Evolutionary conservation across 64 coral and sea anemone species (phyloP).

Genomic region (Acropora tenuis): DNA sequence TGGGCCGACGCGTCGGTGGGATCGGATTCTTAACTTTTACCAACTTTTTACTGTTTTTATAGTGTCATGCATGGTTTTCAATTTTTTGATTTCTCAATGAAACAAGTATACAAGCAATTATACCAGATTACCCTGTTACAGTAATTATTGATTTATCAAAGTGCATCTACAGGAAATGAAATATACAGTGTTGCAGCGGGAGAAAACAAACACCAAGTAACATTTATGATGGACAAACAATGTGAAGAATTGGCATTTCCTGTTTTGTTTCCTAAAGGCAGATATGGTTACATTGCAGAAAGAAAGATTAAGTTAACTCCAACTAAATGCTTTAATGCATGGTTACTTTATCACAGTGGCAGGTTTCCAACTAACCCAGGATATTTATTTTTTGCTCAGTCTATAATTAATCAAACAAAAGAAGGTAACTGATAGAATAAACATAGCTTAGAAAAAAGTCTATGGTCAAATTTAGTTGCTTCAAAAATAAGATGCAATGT

Average conservation of each 20-base stretch:
- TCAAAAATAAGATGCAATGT: slow-evolving; percentile 48
- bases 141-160: slow-evolving; percentile 19
- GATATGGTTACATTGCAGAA: slow-evolving; percentile 70
- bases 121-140: slow-evolving; percentile 76
- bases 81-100: no score
- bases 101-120: not conserved
- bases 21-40: no score
- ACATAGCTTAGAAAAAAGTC: slow-evolving; percentile 67
- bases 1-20: no score
- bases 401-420: slow-evolving; percentile 70
- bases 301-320: slow-evolving; percentile 59
- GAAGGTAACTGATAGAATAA: slow-evolving; percentile 55
- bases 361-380: slow-evolving; percentile 76
- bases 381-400: slow-evolving; percentile 72
- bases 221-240: slow-evolving; percentile 41
- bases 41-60: no score
- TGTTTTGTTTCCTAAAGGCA: slow-evolving; percentile 67
- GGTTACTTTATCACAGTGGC: slow-evolving; percentile 63
- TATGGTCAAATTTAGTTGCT: slow-evolving; percentile 70
- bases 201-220: slow-evolving; percentile 52
- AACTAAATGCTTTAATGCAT: slow-evolving; percentile 68
- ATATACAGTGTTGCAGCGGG: slow-evolving; percentile 62
- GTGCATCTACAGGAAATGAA: slow-evolving; percentile 64
- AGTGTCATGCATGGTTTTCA: no score
- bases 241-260: slow-evolving; percentile 76